These are phyloP conservation scores for Rotaria socialis DNA, from an alignment of 2,888 invertebrate species.

Conservation along the genomic window DNA sequence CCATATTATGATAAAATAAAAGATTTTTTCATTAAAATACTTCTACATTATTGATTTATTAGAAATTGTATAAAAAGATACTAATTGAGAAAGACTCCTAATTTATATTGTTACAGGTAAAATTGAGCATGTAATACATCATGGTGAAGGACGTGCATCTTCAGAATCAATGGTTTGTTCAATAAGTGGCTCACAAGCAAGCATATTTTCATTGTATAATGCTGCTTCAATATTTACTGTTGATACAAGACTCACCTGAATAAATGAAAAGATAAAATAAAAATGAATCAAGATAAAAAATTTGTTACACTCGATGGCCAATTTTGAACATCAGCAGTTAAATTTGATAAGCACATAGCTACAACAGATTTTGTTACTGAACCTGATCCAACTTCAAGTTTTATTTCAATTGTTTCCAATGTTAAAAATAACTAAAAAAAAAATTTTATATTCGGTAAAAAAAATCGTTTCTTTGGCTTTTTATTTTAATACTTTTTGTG, in stretches of 20 bases:
- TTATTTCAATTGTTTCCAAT: neutral
- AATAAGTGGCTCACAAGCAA: conserved; percentile 91
- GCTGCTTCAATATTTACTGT: conserved; percentile 70
- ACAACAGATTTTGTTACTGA: conserved; percentile 27
- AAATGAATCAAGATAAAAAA: too few species aligned
- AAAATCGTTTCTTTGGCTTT: neutral
- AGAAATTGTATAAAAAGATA: too few species aligned
- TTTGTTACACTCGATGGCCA: conserved; percentile 36
- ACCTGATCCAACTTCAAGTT: conserved; percentile 4
- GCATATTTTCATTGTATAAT: conserved; percentile 85
- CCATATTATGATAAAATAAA: too few species aligned
- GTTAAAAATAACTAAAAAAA: conserved; percentile 47
- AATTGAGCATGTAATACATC: neutral
- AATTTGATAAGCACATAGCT: conserved; percentile 66
- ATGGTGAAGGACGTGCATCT: neutral
- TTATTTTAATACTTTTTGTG: neutral
- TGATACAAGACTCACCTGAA: conserved; percentile 40
- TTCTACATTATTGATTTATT: too few species aligned
- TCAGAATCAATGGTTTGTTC: conserved; percentile 65
- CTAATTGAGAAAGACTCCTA: too few species aligned
- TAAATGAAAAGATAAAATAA: conserved; percentile 19
- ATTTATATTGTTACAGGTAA: too few species aligned
- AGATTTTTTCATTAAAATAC: too few species aligned
- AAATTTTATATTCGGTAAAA: too few species aligned
- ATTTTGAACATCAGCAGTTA: conserved; percentile 49